phyloP scores from a whole-genome alignment of 2,797 vertebrate species.

The Sebastes diploproa region DNA sequence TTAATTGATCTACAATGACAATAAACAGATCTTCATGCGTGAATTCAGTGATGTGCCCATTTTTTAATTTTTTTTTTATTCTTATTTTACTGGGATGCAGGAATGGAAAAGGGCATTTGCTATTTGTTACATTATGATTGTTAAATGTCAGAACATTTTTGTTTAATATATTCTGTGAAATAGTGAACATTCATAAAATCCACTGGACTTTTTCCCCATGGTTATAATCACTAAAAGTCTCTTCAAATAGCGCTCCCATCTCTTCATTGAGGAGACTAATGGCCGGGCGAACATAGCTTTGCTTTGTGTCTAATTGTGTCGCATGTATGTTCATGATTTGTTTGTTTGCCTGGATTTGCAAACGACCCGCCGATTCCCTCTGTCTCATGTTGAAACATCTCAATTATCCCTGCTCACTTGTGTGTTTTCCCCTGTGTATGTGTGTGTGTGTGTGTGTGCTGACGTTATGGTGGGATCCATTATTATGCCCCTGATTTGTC shows the following conservation, averaged over 20 bases:
- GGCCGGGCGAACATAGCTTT: not conserved
- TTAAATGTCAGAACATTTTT: not conserved
- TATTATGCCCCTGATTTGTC: slow-evolving; percentile 46
- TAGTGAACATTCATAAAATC: not conserved
- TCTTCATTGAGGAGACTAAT: not conserved
- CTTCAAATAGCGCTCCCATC: slow-evolving; percentile 2
- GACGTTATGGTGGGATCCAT: slow-evolving; percentile 46
- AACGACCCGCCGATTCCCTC: slow-evolving; percentile 1
- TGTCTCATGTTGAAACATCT: slow-evolving; percentile 44
- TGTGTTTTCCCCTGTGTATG: slow-evolving; percentile 12
- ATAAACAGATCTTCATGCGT: not conserved
- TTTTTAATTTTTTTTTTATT: not conserved
- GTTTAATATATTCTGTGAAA: not conserved
- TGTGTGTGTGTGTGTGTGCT: not conserved
- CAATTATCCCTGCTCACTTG: slow-evolving; percentile 42
- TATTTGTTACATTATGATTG: not conserved
- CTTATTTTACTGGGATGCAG: not conserved
- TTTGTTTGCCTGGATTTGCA: slow-evolving; percentile 39
- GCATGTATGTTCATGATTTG: not conserved
- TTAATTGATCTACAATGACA: not conserved
- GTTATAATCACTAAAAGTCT: slow-evolving; percentile 24
- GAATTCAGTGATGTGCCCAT: not conserved
- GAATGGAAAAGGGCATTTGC: not conserved
- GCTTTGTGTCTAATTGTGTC: not conserved
- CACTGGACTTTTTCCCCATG: not conserved